Conservation (phyloP, 1,140 invertebrate species). For the Meloidogyne chitwoodi region DNA sequence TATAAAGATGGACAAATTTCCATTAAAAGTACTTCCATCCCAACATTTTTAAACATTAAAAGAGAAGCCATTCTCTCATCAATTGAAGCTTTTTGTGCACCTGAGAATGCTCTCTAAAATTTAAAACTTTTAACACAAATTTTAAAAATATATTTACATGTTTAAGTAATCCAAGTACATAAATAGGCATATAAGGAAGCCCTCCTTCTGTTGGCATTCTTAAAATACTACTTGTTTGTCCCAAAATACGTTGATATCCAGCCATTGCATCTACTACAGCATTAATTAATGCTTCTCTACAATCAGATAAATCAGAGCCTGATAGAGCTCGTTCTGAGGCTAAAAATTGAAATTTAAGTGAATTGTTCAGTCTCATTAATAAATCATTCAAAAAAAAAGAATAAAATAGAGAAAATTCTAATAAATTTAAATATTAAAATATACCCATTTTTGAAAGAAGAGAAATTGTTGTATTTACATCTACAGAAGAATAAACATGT, state of each 20-base stretch:
- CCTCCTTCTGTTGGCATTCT: slow-evolving; percentile 64
- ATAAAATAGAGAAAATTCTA: too few relatives aligned
- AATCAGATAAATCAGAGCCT: slow-evolving; percentile 77
- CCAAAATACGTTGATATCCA: slow-evolving; percentile 69
- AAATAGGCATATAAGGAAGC: slow-evolving; percentile 81
- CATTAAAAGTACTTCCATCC: slow-evolving; percentile 76
- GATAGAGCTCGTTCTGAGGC: slow-evolving; percentile 84
- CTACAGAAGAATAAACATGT: slow-evolving; percentile 84
- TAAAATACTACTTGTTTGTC: slow-evolving; percentile 66
- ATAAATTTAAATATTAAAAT: too few relatives aligned
- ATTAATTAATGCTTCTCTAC: slow-evolving; percentile 90
- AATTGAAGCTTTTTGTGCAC: slow-evolving; percentile 64
- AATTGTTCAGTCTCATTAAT: too few relatives aligned
- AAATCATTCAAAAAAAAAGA: too few relatives aligned
- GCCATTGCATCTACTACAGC: slow-evolving; percentile 83
- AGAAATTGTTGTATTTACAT: slow-evolving; percentile 87
- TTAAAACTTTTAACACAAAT: not conserved
- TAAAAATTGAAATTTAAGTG: slow-evolving; percentile 63
- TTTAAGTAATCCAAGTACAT: slow-evolving; percentile 84
- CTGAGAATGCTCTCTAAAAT: slow-evolving; percentile 49
- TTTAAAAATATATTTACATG: slow-evolving; percentile 69
- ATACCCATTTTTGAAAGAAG: slow-evolving; percentile 63
- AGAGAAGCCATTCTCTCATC: slow-evolving; percentile 89
- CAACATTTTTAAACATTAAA: slow-evolving; percentile 85
- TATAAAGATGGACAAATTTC: slow-evolving; percentile 88